phyloP scores from a whole-genome alignment of 2,797 vertebrate species.

The Sardinella longiceps region DNA sequence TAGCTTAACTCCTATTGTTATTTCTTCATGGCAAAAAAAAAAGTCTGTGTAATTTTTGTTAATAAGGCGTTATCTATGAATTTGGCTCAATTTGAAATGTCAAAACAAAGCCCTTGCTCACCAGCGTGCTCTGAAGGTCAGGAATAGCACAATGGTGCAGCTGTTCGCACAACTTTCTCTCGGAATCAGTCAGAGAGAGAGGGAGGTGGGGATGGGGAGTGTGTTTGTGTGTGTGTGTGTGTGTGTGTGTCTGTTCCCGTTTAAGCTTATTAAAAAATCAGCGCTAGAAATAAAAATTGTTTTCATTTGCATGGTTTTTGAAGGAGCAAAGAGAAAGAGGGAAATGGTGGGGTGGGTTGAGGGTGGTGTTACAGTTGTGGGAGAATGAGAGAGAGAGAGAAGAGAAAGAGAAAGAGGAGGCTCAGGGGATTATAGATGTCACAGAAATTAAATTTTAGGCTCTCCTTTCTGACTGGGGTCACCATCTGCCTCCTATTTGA shows the following conservation, averaged over 20 bases:
- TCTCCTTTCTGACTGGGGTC: constrained; percentile 53
- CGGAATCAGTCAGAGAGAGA: background rate
- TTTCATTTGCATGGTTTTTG: constrained; percentile 18
- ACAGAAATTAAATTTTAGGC: constrained; percentile 61
- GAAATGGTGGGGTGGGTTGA: background rate
- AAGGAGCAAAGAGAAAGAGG: background rate
- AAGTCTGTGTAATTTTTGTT: background rate
- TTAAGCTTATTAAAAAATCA: constrained; percentile 16
- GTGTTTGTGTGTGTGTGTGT: no score
- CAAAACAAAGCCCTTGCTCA: constrained; percentile 19
- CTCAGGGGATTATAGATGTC: constrained; percentile 49
- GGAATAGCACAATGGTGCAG: background rate
- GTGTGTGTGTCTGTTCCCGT: constrained; percentile 9
- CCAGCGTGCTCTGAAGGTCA: background rate
- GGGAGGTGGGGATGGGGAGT: no score
- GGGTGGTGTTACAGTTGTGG: background rate
- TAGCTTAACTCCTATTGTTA: background rate
- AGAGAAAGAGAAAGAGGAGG: background rate
- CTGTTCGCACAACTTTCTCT: background rate
- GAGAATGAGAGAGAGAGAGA: background rate
- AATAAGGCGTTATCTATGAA: background rate
- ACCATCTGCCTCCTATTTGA: constrained; percentile 68
- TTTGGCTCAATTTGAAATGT: constrained; percentile 20
- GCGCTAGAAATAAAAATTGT: background rate
- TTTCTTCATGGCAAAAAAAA: background rate